Conservation (phyloP, 1,140 invertebrate genomes). For the Phenacoccus solenopsis region DNA sequence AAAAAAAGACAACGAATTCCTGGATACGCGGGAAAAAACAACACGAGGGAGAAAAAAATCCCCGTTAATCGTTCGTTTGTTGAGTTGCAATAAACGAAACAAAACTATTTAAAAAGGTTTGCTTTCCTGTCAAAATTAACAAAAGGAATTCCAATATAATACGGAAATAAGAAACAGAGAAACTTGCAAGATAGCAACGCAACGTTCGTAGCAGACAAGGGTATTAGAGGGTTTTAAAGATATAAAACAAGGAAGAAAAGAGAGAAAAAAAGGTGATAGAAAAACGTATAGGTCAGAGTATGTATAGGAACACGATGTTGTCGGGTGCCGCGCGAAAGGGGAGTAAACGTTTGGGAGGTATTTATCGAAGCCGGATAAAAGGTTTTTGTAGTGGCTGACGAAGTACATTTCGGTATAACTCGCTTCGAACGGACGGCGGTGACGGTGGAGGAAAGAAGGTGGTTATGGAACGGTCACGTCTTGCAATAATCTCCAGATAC, state of each 20-base stretch:
- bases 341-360: background rate
- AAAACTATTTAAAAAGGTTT: conserved; percentile 4
- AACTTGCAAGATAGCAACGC: background rate
- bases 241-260: background rate
- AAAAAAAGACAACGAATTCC: background rate
- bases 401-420: background rate
- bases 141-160: conserved; percentile 7
- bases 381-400: conserved; percentile 1
- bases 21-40: too few species aligned
- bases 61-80: background rate
- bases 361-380: background rate
- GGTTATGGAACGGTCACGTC: background rate
- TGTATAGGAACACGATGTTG: background rate
- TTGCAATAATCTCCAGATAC: background rate
- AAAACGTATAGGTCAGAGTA: background rate
- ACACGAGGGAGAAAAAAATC: background rate
- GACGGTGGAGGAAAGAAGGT: background rate
- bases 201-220: background rate
- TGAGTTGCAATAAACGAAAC: background rate
- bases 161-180: conserved; percentile 10
- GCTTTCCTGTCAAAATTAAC: conserved; percentile 13
- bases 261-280: background rate
- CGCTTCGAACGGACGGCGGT: too few species aligned
- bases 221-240: background rate
- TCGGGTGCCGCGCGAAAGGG: background rate